Conservation (phyloP, 2,888 invertebrate genomes). For the Drosophila yooni region DNA sequence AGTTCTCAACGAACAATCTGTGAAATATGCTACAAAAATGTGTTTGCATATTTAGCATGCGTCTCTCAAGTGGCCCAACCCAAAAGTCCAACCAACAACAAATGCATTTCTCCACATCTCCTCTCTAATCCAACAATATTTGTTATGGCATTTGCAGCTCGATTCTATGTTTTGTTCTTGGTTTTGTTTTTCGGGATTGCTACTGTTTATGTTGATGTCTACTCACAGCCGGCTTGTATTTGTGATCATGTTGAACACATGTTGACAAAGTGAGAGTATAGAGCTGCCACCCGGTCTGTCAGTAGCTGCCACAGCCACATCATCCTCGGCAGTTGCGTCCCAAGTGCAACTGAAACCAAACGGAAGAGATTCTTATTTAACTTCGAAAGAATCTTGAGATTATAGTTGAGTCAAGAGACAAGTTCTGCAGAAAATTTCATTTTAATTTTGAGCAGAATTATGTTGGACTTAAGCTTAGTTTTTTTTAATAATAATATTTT, state of each 20-base stretch:
- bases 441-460: not conserved
- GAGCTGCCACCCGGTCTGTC: conserved; percentile 27
- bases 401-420: not conserved
- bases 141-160: conserved; percentile 39
- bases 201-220: conserved; percentile 62
- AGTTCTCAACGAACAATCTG: conserved; percentile 13
- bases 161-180: not conserved
- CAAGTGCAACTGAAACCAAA: conserved; percentile 72
- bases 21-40: conserved; percentile 60
- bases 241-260: conserved; percentile 75
- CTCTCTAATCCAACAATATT: not conserved
- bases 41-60: conserved; percentile 75
- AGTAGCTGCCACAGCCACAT: conserved; percentile 33
- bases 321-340: conserved; percentile 24
- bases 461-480: not conserved
- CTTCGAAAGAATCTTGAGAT: conserved; percentile 14
- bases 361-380: conserved; percentile 54
- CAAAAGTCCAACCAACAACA: conserved; percentile 24
- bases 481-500: too few relatives aligned
- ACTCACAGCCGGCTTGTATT: conserved; percentile 50
- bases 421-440: conserved; percentile 1
- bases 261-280: conserved; percentile 68
- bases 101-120: conserved; percentile 16
- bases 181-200: conserved; percentile 12
- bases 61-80: conserved; percentile 63